A percentile compares a stretch with the other conserved stretches of the same genome.
Conservation (phyloP, 1,140 invertebrate species). For the Drosophila kanapiae region DNA sequence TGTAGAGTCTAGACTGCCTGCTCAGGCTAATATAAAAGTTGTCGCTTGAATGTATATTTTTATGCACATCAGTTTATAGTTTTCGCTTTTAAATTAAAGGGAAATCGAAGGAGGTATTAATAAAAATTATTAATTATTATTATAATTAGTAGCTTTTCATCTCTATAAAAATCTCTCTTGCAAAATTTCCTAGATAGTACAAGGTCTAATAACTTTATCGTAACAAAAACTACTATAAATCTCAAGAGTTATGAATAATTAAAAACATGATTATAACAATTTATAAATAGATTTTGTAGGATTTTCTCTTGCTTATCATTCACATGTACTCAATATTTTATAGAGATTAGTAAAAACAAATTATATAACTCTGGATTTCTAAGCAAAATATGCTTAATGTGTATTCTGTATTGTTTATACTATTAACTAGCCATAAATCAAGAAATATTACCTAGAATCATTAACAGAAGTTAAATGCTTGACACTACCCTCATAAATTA, state of each 20-base stretch:
- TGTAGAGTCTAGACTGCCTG: slow-evolving; percentile 34
- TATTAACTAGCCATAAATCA: background rate
- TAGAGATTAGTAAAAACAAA: background rate
- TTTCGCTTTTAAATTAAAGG: slow-evolving; percentile 7
- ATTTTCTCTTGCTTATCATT: background rate
- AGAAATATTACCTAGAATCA: too few species aligned
- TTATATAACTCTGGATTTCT: background rate
- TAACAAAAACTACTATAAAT: background rate
- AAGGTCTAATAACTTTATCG: background rate
- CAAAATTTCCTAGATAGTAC: too few species aligned
- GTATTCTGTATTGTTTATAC: too few species aligned
- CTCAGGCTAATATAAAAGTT: slow-evolving; percentile 22
- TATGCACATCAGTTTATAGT: background rate
- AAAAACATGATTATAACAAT: background rate
- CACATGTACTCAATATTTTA: background rate
- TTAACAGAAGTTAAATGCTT: background rate
- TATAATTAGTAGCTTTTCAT: too few species aligned
- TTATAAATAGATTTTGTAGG: background rate
- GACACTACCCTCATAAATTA: background rate
- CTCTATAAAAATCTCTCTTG: too few species aligned
- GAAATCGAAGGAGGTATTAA: background rate
- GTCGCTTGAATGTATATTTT: background rate
- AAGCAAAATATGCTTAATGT: background rate
- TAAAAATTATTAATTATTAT: too few species aligned
- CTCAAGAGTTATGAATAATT: too few species aligned